These are phyloP conservation scores for Tribolium castaneum DNA, from an alignment of 1,140 invertebrate species.

Conservation along the genomic window DNA sequence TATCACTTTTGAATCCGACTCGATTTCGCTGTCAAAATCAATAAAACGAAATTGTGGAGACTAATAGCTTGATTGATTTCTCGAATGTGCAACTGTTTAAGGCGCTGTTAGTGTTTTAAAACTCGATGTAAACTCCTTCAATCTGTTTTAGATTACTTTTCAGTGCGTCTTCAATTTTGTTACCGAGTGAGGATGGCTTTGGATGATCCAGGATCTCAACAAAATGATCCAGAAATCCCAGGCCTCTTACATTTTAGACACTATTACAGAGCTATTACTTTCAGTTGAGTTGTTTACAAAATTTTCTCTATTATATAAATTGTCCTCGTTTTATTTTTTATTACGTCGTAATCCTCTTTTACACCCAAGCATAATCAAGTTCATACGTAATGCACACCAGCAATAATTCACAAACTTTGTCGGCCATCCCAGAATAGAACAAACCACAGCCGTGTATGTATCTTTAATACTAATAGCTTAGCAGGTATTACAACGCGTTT, in stretches of 20 bases:
- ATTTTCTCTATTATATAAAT: slow-evolving; percentile 4
- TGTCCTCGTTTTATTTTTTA: not conserved
- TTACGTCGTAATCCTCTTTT: not conserved
- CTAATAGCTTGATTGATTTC: slow-evolving; percentile 9
- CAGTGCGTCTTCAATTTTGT: slow-evolving; percentile 33
- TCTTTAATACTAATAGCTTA: not conserved
- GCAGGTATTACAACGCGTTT: not conserved
- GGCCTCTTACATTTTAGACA: slow-evolving; percentile 19
- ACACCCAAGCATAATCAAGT: not conserved
- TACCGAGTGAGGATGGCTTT: slow-evolving; percentile 32
- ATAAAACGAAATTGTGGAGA: slow-evolving; percentile 11
- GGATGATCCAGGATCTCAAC: slow-evolving; percentile 21
- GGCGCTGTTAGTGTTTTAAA: slow-evolving; percentile 20
- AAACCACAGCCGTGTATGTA: slow-evolving; percentile 10
- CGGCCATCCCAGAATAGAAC: not conserved
- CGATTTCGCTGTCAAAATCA: slow-evolving; percentile 27
- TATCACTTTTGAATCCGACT: slow-evolving; percentile 22
- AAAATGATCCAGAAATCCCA: slow-evolving; percentile 27
- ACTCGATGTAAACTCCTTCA: slow-evolving; percentile 28
- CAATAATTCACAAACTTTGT: slow-evolving; percentile 29
- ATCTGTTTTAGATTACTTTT: slow-evolving; percentile 35
- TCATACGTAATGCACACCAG: not conserved
- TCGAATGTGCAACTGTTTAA: slow-evolving; percentile 6
- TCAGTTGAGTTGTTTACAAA: slow-evolving; percentile 28
- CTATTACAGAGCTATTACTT: slow-evolving; percentile 30